Base-by-base conservation (phyloP, 1,140 invertebrate species). In the Trinorchestia longiramus region DNA sequence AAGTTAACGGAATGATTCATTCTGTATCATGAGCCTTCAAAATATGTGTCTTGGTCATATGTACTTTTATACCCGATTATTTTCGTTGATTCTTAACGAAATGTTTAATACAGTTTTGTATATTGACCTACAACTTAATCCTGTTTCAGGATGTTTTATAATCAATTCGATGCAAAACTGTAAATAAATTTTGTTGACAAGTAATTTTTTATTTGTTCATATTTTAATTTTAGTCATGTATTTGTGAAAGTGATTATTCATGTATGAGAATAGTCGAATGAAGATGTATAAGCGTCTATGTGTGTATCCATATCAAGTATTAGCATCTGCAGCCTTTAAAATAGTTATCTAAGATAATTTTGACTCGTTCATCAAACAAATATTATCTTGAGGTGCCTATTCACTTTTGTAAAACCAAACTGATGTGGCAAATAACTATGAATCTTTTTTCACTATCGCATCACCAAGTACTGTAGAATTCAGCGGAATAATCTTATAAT, bases 131-230 rank as follows among this genome's bases (percentile, higher is more conserved):
- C 43, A 94, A 43, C 43, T 94, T 94, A 44, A 43, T 94, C 36
- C 88, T 45, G 19, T 45, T 45, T 94, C 11, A 41, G 88, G 92
- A n/a, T 45, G 36, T 94, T 94, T 94, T 43, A 94, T 45, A 45
- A 43, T 45, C 28, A 94, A 94, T 94, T 47, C 44, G 40, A 94
- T 94, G 92, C 92, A 94, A 47, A 94, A 45, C 43, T 94, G 92
- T 94, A 94, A 44, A 94, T 94, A 94, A 45, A 94, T 43, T 94
- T 94, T 94, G 92, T 94, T 94, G 92, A 94, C 92, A 36, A 77
- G 62, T 11, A 77, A 19, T 77, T 36, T 36, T 77, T 77, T 77
- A 77, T 77, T 77, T 28, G 36, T 77, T 77, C 28, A 15, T 1
- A 23, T 77, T 77, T 77, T 3, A 19, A 36, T 77, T 77, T 77